phyloP scores from a whole-genome alignment of 2,113 vertebrate genomes.

The Pluvialis apricaria region DNA sequence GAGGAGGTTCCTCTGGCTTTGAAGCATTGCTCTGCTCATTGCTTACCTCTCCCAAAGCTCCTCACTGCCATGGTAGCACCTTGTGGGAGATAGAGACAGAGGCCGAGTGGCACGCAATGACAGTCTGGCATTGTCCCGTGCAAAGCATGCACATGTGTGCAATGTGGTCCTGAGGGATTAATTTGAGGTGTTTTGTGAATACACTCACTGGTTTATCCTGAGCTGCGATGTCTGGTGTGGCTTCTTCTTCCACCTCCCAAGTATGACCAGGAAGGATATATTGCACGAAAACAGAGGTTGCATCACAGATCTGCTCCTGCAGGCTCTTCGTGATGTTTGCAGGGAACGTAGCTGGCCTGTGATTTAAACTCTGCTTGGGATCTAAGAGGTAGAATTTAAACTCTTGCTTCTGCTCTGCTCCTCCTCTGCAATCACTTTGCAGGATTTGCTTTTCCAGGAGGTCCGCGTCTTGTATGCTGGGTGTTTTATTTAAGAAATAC shows the following conservation, averaged over 20 bases:
- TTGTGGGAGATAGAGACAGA: not conserved
- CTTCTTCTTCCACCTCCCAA: not conserved
- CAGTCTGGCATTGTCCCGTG: not conserved
- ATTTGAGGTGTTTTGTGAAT: not conserved
- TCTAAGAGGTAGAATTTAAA: not conserved
- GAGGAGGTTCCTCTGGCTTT: not conserved
- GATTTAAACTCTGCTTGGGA: not conserved
- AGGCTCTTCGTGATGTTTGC: not conserved
- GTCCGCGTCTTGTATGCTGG: rapidly evolving
- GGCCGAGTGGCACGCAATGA: rapidly evolving
- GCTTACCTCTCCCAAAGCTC: not conserved
- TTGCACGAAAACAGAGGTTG: not conserved
- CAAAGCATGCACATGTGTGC: not conserved
- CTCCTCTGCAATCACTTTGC: not conserved
- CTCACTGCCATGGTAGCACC: not conserved
- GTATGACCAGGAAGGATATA: not conserved
- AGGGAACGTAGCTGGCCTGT: not conserved
- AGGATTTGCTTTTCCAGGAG: not conserved
- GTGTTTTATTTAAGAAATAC: not conserved
- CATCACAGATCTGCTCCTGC: not conserved
- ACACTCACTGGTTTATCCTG: not conserved
- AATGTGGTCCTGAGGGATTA: rapidly evolving
- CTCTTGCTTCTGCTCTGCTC: not conserved
- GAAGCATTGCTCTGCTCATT: not conserved
- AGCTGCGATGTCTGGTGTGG: not conserved